phyloP scores from a whole-genome alignment of 1,140 invertebrate species.

The Trichoplusia ni region DNA sequence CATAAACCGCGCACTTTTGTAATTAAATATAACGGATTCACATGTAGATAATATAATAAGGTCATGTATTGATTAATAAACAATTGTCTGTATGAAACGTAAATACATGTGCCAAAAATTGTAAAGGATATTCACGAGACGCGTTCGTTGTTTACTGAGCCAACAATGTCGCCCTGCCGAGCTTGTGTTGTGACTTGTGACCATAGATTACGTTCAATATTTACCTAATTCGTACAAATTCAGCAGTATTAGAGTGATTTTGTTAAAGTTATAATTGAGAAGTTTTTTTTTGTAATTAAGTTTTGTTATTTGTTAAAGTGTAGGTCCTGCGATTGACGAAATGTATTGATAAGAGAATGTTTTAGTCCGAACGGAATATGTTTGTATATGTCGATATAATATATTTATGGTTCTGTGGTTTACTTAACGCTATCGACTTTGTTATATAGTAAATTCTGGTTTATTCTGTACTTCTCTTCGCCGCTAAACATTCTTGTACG shows the following conservation, averaged over 20 bases:
- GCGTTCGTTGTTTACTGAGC: constrained; percentile 18
- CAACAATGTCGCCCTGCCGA: not conserved
- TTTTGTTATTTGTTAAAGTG: constrained; percentile 80
- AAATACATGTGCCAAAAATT: constrained; percentile 72
- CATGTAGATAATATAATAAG: constrained; percentile 48
- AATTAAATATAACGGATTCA: constrained; percentile 43
- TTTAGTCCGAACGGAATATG: constrained; percentile 14
- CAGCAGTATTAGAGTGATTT: constrained; percentile 81
- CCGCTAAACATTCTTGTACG: constrained; percentile 22
- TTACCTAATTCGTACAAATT: constrained; percentile 81
- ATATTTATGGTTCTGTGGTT: constrained; percentile 21
- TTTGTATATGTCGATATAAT: constrained; percentile 18
- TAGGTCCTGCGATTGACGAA: constrained; percentile 39
- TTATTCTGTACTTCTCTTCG: not conserved
- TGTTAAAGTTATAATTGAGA: constrained; percentile 80
- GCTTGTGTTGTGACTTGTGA: constrained; percentile 63
- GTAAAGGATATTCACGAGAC: constrained; percentile 20
- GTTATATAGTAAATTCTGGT: constrained; percentile 26
- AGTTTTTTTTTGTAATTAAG: constrained; percentile 71
- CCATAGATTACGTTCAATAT: constrained; percentile 59
- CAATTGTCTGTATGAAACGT: constrained; percentile 46
- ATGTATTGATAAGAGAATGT: constrained; percentile 26
- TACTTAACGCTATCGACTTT: constrained; percentile 10
- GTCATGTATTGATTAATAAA: constrained; percentile 47
- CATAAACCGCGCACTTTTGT: constrained; percentile 41